Percentiles rank a stretch among this genome's conserved stretches.
Evolutionary conservation across 30 jellyfish, hydroid and myxozoan genomes (phyloP).

Genomic region (Rhopilema esculentum): DNA sequence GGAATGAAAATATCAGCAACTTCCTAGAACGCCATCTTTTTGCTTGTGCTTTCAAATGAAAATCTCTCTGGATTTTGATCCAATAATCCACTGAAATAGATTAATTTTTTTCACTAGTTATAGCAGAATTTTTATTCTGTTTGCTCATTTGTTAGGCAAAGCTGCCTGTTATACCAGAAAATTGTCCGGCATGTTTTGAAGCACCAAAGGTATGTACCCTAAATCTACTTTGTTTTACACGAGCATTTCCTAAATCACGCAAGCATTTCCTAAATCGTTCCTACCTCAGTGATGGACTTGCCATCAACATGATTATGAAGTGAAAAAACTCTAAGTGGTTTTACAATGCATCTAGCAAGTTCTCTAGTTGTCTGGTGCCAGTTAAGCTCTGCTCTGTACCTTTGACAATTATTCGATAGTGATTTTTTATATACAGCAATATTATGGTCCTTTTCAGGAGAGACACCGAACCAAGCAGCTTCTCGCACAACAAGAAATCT

Average conservation of each 20-base stretch:
- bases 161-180: conserved; percentile 89
- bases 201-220: conserved; percentile 88
- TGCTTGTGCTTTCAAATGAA: too few species aligned
- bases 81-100: too few species aligned
- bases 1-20: too few species aligned
- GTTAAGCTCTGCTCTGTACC: too few species aligned
- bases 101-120: too few species aligned
- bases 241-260: not conserved
- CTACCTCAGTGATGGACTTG: not conserved
- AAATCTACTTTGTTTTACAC: not conserved
- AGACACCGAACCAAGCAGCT: conserved; percentile 91
- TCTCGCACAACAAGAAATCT: conserved; percentile 90
- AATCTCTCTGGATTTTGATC: too few species aligned
- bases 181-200: conserved; percentile 95
- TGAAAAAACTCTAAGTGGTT: not conserved
- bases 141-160: conserved; percentile 50
- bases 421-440: too few species aligned
- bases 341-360: too few species aligned
- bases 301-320: not conserved
- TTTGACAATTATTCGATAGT: too few species aligned
- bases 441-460: conserved; percentile 63
- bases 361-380: too few species aligned
- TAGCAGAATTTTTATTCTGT: too few species aligned
- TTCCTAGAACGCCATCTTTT: too few species aligned
- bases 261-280: not conserved